Base-by-base conservation (phyloP, 2,797 vertebrate genomes). In the Coccyzus lansbergi region DNA sequence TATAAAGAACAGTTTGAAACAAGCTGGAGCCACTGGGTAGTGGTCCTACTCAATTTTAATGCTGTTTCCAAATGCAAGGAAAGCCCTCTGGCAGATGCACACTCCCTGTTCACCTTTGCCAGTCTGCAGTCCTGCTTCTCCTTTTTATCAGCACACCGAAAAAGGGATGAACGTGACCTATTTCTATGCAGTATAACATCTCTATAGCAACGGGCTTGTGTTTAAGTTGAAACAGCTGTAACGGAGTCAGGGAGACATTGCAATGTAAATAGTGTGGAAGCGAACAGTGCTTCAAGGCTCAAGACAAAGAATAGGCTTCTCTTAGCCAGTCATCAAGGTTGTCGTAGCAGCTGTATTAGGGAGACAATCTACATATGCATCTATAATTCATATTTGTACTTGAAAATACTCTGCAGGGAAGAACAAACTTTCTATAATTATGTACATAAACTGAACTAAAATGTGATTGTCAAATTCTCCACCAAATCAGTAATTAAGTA, bases 181-280 rank as follows among this genome's bases (percentile, higher is more conserved):
- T 85, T 97, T 97, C 96, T 58, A 20, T 31, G 83, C 69, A 60
- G 62, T 4, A 15, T 72, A 53, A 36, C 81, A 92, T 95, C 94
- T 68, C 97, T 79, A 95, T 92, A 94, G 97, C 95, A 95, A 97
- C 93, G 15, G 86, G 88, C 91, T 86, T 38, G 67, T 55, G 83
- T 93, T 94, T 94, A 94, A 95, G 72, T 74, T 90, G 76, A 90
- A 96, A 95, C 96, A 97, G 95, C 95, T 95, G 93, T 58, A 67
- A 71, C 60, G 6, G 65, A 92, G 85, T 68, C 82, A 67, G 71
- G 49, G 49, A 94, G 87, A 91, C 71, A 34, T 17, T 17, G 84
- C 88, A 89, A 75, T 67, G 87, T 95, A 96, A 96, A 96, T 70
- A 87, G 63, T 46, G 65, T 33, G 67, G 69, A 33, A 42, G 49